phyloP scores from a whole-genome alignment of 2,113 vertebrate species.

The Pluvianellus socialis region DNA sequence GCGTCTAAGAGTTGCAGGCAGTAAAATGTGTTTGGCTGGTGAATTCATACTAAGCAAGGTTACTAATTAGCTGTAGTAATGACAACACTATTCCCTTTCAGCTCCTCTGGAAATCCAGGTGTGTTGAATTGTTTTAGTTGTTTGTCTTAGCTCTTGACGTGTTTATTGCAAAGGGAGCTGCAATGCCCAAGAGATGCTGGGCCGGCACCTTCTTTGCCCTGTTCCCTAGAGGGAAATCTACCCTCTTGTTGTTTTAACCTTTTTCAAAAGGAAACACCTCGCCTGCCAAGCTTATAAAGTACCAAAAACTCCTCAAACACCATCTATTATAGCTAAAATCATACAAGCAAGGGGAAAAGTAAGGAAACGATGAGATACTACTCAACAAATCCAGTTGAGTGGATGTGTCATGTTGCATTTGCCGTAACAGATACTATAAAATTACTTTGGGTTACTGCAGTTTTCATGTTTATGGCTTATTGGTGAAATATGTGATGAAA shows the following conservation, averaged over 20 bases:
- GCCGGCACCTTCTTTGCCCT: neutral
- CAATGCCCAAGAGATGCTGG: neutral
- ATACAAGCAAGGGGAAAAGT: neutral
- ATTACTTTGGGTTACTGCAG: neutral
- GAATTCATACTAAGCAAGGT: neutral
- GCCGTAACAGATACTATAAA: neutral
- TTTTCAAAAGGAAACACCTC: neutral
- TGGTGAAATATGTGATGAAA: neutral
- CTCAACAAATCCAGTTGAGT: neutral
- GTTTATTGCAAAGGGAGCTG: neutral
- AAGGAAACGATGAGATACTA: neutral
- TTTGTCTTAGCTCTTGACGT: neutral
- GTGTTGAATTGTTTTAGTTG: neutral
- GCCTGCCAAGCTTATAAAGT: neutral
- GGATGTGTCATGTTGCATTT: neutral
- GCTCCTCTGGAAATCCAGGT: neutral
- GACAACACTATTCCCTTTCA: neutral
- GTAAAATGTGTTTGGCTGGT: neutral
- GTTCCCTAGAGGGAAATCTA: neutral
- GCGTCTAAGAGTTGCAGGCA: neutral
- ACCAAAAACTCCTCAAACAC: neutral
- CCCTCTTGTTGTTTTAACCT: neutral
- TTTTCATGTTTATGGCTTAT: neutral
- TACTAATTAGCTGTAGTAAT: neutral
- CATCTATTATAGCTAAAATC: neutral